phyloP scores from a whole-genome alignment of 2,113 vertebrate genomes.

The Herpetotheres cachinnans region DNA sequence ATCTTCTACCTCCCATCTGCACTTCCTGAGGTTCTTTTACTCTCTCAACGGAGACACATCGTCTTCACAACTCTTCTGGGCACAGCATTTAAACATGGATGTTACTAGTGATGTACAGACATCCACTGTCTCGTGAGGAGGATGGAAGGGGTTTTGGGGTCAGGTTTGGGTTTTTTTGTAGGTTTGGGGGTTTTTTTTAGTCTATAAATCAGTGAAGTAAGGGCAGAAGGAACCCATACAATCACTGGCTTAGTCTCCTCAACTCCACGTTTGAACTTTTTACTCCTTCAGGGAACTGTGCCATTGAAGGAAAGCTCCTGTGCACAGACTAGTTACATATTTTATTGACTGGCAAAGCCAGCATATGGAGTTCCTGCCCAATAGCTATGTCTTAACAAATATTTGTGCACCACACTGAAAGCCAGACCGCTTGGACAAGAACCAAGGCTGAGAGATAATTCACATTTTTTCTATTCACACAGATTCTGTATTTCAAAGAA shows the following conservation, averaged over 20 bases:
- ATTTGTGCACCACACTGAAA: background rate
- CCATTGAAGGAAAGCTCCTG: background rate
- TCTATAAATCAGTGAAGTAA: background rate
- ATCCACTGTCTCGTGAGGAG: background rate
- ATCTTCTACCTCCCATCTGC: background rate
- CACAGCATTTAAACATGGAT: background rate
- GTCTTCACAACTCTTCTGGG: background rate
- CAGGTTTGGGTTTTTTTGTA: background rate
- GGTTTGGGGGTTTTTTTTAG: background rate
- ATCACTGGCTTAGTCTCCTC: background rate
- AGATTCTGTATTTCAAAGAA: background rate
- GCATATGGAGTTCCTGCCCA: background rate
- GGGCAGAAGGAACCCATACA: background rate
- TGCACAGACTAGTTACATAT: background rate
- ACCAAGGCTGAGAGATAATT: background rate
- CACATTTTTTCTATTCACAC: background rate
- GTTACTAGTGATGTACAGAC: background rate
- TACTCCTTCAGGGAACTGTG: background rate
- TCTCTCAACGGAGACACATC: background rate
- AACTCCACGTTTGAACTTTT: background rate
- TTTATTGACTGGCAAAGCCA: background rate
- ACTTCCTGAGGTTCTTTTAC: background rate
- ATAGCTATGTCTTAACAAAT: background rate
- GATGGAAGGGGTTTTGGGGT: background rate
- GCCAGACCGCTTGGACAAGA: background rate